These are phyloP conservation scores for Timema podura DNA, from an alignment of 2,888 invertebrate species.

Conservation along the genomic window DNA sequence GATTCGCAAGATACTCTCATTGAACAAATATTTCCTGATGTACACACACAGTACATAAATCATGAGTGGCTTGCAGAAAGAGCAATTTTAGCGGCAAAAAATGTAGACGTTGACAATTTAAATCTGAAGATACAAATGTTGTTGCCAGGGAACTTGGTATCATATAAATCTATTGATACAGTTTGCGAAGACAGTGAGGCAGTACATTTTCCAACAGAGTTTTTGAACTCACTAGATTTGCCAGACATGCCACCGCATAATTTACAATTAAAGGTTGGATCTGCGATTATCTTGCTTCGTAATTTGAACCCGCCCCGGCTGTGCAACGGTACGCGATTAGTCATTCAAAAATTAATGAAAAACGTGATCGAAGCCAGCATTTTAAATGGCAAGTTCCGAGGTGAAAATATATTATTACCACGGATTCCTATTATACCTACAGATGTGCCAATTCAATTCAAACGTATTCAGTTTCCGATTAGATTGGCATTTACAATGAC, in stretches of 20 bases:
- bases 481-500: not conserved
- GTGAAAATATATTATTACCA: not conserved
- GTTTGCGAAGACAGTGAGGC: not conserved
- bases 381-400: not conserved
- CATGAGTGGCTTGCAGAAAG: constrained; percentile 17
- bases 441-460: not conserved
- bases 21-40: constrained; percentile 18
- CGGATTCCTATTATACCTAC: not conserved
- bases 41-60: not conserved
- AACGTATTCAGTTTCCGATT: not conserved
- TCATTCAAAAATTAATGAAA: not conserved
- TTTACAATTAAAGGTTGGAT: constrained; percentile 7
- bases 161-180: constrained; percentile 2
- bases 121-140: constrained; percentile 21
- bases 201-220: not conserved
- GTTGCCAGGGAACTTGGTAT: constrained; percentile 1
- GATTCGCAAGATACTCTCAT: constrained; percentile 21
- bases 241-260: not conserved
- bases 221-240: not conserved
- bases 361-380: constrained; percentile 5
- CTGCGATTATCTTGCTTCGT: constrained; percentile 5
- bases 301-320: not conserved
- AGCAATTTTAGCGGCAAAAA: constrained; percentile 22
- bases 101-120: constrained; percentile 15
- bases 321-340: constrained; percentile 2